phyloP scores from a whole-genome alignment of 2,113 vertebrate species.

The Aspiorhynchus laticeps region DNA sequence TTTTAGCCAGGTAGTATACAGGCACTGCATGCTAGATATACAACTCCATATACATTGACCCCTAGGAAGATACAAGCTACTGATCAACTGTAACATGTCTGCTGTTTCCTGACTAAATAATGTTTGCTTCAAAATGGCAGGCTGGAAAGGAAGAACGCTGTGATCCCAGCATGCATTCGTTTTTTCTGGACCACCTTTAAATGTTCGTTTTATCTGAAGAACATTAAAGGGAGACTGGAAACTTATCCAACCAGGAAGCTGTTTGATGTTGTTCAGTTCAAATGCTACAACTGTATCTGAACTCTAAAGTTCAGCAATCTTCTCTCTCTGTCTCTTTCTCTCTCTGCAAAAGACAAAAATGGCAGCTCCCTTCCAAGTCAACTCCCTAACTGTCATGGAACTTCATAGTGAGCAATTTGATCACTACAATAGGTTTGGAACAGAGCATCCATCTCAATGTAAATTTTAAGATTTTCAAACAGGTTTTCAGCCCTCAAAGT shows the following conservation, averaged over 20 bases:
- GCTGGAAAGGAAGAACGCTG: background rate
- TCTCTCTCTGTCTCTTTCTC: background rate
- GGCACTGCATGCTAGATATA: background rate
- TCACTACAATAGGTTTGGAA: background rate
- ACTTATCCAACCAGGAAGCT: conserved; percentile 66
- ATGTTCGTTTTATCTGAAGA: conserved; percentile 47
- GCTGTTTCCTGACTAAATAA: conserved; percentile 19
- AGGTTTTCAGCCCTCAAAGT: background rate
- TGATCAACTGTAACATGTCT: background rate
- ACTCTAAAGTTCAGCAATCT: conserved; percentile 9
- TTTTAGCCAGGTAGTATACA: background rate
- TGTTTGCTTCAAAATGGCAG: conserved; percentile 20
- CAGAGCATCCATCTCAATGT: background rate
- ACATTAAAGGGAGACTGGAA: conserved; percentile 51
- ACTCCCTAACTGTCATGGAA: background rate
- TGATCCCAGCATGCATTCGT: conserved; percentile 39
- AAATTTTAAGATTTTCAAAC: background rate
- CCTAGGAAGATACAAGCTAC: conserved; percentile 12
- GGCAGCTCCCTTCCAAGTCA: background rate
- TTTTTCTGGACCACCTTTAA: conserved; percentile 41
- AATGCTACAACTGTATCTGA: conserved; percentile 54
- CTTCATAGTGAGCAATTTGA: background rate
- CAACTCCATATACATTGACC: conserved; percentile 2
- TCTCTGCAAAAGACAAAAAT: conserved; percentile 39
- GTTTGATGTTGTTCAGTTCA: conserved; percentile 70